Percentiles rank a stretch among this genome's conserved stretches.
Conservation (phyloP, 2,797 vertebrate species). For the Potorous gilbertii region DNA sequence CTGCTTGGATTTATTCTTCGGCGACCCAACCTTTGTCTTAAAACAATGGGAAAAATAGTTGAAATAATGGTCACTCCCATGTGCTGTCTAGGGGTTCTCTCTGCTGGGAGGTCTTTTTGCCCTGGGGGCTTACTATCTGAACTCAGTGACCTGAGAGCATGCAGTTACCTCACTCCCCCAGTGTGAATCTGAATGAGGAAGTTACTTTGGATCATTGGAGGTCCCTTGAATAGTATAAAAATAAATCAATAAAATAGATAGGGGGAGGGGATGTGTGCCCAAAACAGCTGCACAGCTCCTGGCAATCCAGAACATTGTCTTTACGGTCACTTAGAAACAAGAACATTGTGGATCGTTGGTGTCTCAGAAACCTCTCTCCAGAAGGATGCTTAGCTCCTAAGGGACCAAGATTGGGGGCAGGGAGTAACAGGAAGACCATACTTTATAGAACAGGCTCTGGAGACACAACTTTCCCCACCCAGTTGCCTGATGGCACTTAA, state of each 20-base stretch:
- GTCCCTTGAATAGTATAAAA: background rate
- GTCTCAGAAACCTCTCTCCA: background rate
- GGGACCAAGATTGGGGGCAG: background rate
- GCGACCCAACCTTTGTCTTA: background rate
- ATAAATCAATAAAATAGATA: background rate
- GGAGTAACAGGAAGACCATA: background rate
- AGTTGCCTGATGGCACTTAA: background rate
- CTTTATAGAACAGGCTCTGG: background rate
- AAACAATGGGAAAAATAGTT: background rate
- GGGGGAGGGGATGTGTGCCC: background rate
- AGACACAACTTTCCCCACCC: background rate
- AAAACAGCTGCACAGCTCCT: background rate
- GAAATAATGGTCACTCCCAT: background rate
- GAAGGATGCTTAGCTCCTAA: background rate
- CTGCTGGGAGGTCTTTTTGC: background rate
- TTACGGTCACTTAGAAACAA: background rate
- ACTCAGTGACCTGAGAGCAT: background rate
- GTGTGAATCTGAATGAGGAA: background rate
- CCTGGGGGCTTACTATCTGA: background rate
- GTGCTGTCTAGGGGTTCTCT: background rate
- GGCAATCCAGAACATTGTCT: background rate
- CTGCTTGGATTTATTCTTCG: background rate
- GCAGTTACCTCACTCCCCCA: background rate
- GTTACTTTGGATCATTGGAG: background rate
- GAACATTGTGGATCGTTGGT: background rate